These are phyloP conservation scores for Drosophila villosipedis DNA, from an alignment of 2,888 invertebrate species.

Conservation along the genomic window DNA sequence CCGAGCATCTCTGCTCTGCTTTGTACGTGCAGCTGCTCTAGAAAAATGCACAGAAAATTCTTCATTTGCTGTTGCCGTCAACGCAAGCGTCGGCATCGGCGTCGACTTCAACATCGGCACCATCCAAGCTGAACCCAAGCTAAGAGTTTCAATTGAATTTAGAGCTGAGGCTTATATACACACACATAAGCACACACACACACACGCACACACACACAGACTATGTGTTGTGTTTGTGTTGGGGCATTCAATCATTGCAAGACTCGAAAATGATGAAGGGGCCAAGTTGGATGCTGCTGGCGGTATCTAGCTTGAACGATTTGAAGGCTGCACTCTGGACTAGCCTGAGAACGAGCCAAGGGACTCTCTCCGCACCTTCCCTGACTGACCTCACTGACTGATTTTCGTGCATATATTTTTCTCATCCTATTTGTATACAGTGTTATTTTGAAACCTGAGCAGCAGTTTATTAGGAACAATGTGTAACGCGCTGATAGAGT, in stretches of 20 bases:
- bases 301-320: slow-evolving; percentile 8
- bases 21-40: slow-evolving; percentile 67
- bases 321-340: slow-evolving; percentile 10
- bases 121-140: slow-evolving; percentile 50
- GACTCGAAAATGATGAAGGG: slow-evolving; percentile 58
- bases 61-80: slow-evolving; percentile 66
- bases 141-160: slow-evolving; percentile 78
- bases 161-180: slow-evolving; percentile 55
- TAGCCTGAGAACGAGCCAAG: not conserved
- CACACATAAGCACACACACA: slow-evolving; percentile 1
- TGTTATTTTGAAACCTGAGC: slow-evolving; percentile 23
- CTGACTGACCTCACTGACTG: slow-evolving; percentile 46
- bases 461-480: slow-evolving; percentile 12
- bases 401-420: slow-evolving; percentile 45
- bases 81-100: slow-evolving; percentile 16
- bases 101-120: slow-evolving; percentile 26
- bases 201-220: not conserved
- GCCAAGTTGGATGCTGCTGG: slow-evolving; percentile 23
- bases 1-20: slow-evolving; percentile 5
- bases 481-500: slow-evolving; percentile 12
- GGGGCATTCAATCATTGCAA: slow-evolving; percentile 76
- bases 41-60: slow-evolving; percentile 77
- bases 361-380: not conserved
- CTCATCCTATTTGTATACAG: slow-evolving; percentile 23
- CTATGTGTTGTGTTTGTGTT: slow-evolving; percentile 36